Base-by-base conservation (phyloP, 1,140 invertebrate species). In the Calephelis nemesis region DNA sequence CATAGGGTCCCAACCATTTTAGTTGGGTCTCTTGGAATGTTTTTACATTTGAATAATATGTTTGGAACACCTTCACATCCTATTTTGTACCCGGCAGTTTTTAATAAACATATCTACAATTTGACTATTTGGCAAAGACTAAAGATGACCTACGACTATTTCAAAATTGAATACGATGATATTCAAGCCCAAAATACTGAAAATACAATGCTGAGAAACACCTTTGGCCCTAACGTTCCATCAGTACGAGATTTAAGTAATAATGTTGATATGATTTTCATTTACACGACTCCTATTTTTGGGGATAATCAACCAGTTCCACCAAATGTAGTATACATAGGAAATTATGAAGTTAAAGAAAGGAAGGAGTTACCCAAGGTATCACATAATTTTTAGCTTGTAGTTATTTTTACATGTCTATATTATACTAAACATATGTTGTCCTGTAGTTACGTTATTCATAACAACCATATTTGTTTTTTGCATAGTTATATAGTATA, bases 191-290 rank as follows among this genome's bases (percentile, higher is more conserved):
- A 67, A 7, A 12, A 47, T 19, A n/a, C 58, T 13, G 70, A 68
- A 9, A 13, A 69, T 52, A 48, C 48, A 13, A 62, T 75, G 54
- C 45, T 74, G 8, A 73, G n/a, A 42, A 72, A 19, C 66, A 69
- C 82, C 74, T 90, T 93, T 67, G 91, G 84, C 6, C 12, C 75
- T 0, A 74, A 85, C 65, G 58, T 86, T 45, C 85, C 90, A 5
- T 47, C 72, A n/a, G 11, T 93, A 5, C 69, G 74, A 0, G 87
- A 92, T 62, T 71, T 94, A n/a, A 76, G 85, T 39, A 79, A 83
- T 47, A 92, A 92, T 78, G 79, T 92, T 0, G 90, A 90, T 62
- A 74, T 95, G 74, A 48, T 94, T 11, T 88, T 95, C 64, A 63
- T 91, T 5, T 93, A 92, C 70, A 78, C 75, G 10, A 86, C 93